Conservation (phyloP, 2,113 vertebrate genomes). For the Cyanoliseus patagonus region DNA sequence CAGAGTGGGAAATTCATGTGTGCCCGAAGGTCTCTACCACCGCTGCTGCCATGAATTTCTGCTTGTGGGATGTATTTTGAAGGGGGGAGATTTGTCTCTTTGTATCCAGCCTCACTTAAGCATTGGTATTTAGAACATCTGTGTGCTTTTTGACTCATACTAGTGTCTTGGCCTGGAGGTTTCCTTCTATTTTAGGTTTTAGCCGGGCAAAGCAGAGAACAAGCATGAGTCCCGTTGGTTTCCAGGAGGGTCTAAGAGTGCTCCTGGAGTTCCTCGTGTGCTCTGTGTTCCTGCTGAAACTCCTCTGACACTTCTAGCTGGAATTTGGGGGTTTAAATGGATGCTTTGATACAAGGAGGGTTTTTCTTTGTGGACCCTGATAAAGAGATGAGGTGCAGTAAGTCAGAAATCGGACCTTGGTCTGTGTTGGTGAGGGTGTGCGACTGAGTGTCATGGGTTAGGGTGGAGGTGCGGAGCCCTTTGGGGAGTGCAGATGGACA, state of each 20-base stretch:
- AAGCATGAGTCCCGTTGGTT: neutral
- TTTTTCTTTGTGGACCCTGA: neutral
- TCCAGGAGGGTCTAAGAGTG: neutral
- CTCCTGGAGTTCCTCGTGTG: neutral
- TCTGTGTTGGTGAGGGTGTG: neutral
- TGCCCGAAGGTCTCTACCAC: neutral
- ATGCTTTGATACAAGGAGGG: neutral
- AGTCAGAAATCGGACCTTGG: neutral
- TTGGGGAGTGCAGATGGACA: neutral
- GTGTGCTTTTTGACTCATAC: neutral
- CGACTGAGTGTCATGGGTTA: neutral
- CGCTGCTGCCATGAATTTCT: fast-evolving
- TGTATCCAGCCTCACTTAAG: neutral
- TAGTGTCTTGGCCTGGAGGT: neutral
- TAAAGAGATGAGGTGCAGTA: neutral
- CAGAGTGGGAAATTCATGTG: too few species aligned
- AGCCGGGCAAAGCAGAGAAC: neutral
- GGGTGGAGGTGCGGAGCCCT: fast-evolving
- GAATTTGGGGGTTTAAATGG: neutral
- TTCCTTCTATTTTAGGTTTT: neutral
- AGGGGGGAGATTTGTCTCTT: neutral
- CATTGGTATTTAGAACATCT: neutral
- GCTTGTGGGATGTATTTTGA: neutral
- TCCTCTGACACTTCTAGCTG: neutral
- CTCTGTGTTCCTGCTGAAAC: neutral